Evolutionary conservation across 2,888 invertebrate genomes (phyloP).

Genomic region (Fabriciana adippe): DNA sequence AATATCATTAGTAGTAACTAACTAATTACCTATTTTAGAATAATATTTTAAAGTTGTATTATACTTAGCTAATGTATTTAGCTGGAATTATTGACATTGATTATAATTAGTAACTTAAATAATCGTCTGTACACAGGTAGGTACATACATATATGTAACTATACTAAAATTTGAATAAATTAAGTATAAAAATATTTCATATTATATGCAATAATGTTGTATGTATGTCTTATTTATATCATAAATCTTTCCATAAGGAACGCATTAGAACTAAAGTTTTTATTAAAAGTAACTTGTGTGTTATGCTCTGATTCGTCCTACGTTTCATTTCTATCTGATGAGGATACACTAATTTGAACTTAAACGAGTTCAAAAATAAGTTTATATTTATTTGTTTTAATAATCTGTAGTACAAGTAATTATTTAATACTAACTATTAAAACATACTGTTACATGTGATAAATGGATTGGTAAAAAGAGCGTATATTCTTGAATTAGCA

Average conservation of each 20-base stretch:
- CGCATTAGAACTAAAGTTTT: constrained; percentile 6
- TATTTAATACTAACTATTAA: constrained; percentile 61
- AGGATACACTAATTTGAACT: constrained; percentile 30
- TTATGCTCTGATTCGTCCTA: constrained; percentile 71
- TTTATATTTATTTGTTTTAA: constrained; percentile 51
- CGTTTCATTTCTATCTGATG: constrained; percentile 71
- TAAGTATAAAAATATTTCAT: no score
- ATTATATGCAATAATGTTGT: no score
- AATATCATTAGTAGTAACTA: no score
- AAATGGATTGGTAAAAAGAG: constrained; percentile 13
- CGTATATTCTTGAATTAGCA: neutral
- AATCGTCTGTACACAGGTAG: no score
- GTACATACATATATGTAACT: no score
- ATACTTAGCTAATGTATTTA: no score
- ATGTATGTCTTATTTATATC: no score
- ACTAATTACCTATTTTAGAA: no score
- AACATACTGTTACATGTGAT: constrained; percentile 12
- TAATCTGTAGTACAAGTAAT: constrained; percentile 53
- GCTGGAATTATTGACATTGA: no score
- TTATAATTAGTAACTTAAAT: no score
- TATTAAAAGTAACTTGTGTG: constrained; percentile 35
- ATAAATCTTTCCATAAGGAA: neutral
- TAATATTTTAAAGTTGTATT: no score
- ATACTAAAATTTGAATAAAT: no score
- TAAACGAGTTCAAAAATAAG: constrained; percentile 41